Evolutionary conservation across 2,888 invertebrate genomes (phyloP), one percentile per base, ranked within the genome.

Genomic region (Oscheius sp.): DNA sequence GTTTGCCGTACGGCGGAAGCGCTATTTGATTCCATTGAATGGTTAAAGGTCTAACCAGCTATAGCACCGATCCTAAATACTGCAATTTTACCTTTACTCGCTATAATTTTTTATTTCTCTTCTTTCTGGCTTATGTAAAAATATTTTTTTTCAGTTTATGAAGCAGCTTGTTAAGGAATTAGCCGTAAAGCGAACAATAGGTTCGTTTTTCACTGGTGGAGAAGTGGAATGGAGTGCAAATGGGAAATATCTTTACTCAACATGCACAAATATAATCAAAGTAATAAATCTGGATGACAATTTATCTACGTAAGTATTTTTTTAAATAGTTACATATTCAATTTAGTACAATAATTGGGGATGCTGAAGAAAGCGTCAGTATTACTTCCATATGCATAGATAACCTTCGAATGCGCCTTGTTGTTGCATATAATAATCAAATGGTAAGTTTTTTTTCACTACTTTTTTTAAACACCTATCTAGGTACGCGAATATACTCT

Each of bases 181-280:
- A 29, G 77, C 76, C 13, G 53, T 49, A 13, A 78, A 76, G 43
- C 21, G 76, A 29, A 69, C 72, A 52, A 75, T 82, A n/a, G 80
- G 77, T 29, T 77, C 78, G n/a, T 70, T 80, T 55, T 82, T 72
- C 71, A 85, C 85, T 0, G 87, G 87, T n/a, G 87, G 87, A 45
- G 75, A 77, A n/a, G 76, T 84, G 1, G 74, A 69, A 69, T 82
- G 86, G 80, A 84, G 78, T 68, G 72, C 77, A 16, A 80, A 84
- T 68, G 85, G 87, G 16, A 72, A 76, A 46, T 73, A 73, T 46
- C 49, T 87, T 21, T 87, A 83, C 71, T 82, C 85, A 18, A 82
- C 86, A 16, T 86, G 86, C 69, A 76, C 80, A 41, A 82, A 84
- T 75, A 74, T 85, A 0, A 81, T 87, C 41, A 87, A 86, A 74